Base-by-base conservation (phyloP, 30 jellyfish, hydroid and myxozoan species). In the Clytia hemisphaerica region DNA sequence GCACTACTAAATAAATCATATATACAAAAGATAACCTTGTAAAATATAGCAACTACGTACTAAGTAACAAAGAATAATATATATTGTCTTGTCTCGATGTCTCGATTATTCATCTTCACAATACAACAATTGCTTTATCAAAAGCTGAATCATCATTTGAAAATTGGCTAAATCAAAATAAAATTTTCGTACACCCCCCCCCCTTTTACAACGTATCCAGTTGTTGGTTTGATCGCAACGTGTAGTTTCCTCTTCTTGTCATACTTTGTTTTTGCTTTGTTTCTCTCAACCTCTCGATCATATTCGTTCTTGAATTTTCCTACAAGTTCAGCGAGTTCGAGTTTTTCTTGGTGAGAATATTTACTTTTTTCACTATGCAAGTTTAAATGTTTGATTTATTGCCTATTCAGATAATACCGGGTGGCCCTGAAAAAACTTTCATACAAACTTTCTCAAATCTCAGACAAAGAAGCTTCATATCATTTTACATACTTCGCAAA, bases 201-300 rank as follows among this genome's bases (percentile, higher is more conserved):
- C n/a, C n/a, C 76, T 72, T 36, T 53, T 38, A 76, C 75, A 29
- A 72, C 53, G 54, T 31, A 72, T 42, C 83, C 83, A 18, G 46
- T 15, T 4, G 53, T 34, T 36, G 83, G 76, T 54, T 37, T 51
- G 24, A 31, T 33, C 47, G 78, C 46, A n/a, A 54, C 79, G 37
- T 37, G 74, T 54, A 45, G 32, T 72, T 72, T 72, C 35, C 83
- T 34, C 37, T 51, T 72, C 46, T 19, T 34, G 49, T 54, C 79
- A 34, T 18, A 72, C 59, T 49, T 45, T 35, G 82, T 70, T 70
- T 70, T 70, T 47, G 60, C 82, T 50, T 70, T 27, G 10, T 7
- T 18, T 27, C 36, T 3, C 29, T 53, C 32, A 19, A 53, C 42
- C 31, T 51, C 63, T 19, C 76, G 65, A 72, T 64, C 77, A 64